These are phyloP conservation scores for Agrilus planipennis DNA, from an alignment of 1,140 invertebrate species.

Conservation along the genomic window DNA sequence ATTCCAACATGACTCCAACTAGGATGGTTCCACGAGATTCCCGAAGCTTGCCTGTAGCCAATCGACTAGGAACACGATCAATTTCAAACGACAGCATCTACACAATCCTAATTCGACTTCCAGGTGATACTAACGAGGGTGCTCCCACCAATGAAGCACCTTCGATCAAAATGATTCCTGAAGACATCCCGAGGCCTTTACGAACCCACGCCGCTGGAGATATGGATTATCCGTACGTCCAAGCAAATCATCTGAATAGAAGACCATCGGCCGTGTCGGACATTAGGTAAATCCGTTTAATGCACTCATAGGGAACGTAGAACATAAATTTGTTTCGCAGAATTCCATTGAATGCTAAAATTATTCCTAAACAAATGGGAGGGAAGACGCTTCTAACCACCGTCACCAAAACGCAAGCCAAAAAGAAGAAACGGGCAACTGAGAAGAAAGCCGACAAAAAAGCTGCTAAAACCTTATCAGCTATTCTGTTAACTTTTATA, in stretches of 20 bases:
- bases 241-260: constrained; percentile 42
- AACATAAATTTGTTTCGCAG: too few species aligned
- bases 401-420: constrained; percentile 45
- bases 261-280: constrained; percentile 66
- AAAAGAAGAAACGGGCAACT: constrained; percentile 83
- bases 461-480: constrained; percentile 95
- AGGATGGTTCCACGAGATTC: constrained; percentile 29
- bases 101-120: constrained; percentile 83
- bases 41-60: constrained; percentile 32
- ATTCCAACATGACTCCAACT: constrained; percentile 29
- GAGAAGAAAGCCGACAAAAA: constrained; percentile 97
- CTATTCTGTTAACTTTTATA: constrained; percentile 95
- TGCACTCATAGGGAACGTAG: constrained; percentile 74
- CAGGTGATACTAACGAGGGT: constrained; percentile 43
- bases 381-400: constrained; percentile 46
- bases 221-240: constrained; percentile 13
- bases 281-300: too few species aligned
- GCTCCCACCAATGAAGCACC: constrained; percentile 39
- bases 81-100: constrained; percentile 69
- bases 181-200: constrained; percentile 40
- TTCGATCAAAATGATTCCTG: constrained; percentile 80
- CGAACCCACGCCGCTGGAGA: constrained; percentile 22
- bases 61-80: constrained; percentile 44
- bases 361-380: constrained; percentile 65
- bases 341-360: constrained; percentile 11